Conservation (phyloP, 2,797 vertebrate species). For the Xenentodon cancila region DNA sequence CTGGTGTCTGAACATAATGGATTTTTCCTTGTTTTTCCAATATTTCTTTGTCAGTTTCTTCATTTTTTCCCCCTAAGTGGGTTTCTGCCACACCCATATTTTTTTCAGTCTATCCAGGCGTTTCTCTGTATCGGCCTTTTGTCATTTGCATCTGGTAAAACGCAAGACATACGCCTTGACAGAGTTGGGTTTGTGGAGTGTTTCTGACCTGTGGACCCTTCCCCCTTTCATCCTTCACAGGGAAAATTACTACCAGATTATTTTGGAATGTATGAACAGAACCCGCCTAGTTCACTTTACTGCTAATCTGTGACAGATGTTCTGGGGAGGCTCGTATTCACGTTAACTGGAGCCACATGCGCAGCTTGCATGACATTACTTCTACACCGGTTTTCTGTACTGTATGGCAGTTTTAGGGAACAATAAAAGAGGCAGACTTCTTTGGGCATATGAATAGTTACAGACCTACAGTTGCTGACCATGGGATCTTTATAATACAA, state of each 20-base stretch:
- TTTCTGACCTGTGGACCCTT: constrained; percentile 73
- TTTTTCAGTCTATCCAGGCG: constrained; percentile 16
- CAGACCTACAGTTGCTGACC: not conserved
- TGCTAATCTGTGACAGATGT: constrained; percentile 88
- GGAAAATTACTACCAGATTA: constrained; percentile 86
- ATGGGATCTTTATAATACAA: not conserved
- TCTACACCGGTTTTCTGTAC: constrained; percentile 7
- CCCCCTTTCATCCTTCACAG: constrained; percentile 71
- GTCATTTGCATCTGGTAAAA: constrained; percentile 53
- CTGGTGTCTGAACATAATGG: constrained; percentile 5
- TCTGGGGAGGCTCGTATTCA: constrained; percentile 73
- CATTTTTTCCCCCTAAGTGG: constrained; percentile 6
- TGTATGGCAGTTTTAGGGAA: constrained; percentile 8
- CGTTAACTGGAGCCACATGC: constrained; percentile 77
- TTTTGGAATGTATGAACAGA: constrained; percentile 82
- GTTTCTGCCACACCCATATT: constrained; percentile 32
- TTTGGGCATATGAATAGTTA: not conserved
- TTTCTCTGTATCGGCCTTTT: constrained; percentile 39
- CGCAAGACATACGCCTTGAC: constrained; percentile 59
- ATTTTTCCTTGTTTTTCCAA: constrained; percentile 7
- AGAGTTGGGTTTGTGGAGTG: constrained; percentile 64
- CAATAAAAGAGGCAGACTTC: constrained; percentile 1
- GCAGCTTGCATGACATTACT: constrained; percentile 39
- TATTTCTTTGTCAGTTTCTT: constrained; percentile 21
- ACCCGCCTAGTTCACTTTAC: constrained; percentile 85